Percentiles rank a stretch among this genome's conserved stretches.
Evolutionary conservation across 2,113 vertebrate species (phyloP).

Genomic region (Ibidorhyncha struthersii): DNA sequence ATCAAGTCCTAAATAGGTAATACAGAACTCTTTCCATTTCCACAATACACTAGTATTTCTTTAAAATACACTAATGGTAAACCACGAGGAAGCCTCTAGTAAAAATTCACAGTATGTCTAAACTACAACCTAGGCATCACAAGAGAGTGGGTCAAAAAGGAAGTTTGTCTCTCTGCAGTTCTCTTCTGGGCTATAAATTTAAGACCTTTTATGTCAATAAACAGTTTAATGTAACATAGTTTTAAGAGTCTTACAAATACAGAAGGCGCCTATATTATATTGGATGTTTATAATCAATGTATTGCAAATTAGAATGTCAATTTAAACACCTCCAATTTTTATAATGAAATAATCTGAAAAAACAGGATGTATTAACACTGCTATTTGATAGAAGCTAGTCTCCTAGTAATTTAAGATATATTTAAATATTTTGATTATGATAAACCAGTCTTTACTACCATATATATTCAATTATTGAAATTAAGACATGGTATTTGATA

Average conservation of each 20-base stretch:
- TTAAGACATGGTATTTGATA: background rate
- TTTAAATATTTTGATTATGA: background rate
- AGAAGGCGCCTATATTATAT: background rate
- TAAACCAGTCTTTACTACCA: background rate
- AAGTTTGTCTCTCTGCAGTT: background rate
- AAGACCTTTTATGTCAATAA: background rate
- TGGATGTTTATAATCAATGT: background rate
- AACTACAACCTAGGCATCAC: background rate
- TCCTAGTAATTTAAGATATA: background rate
- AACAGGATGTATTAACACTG: background rate
- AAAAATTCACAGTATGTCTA: background rate
- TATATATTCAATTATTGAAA: background rate
- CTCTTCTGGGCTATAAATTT: background rate
- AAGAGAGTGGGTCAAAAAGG: background rate
- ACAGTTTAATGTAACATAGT: background rate
- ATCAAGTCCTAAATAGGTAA: background rate
- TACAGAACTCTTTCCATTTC: background rate
- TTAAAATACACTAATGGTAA: background rate
- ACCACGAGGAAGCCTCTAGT: background rate
- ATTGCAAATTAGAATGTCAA: background rate
- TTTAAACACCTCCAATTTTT: background rate
- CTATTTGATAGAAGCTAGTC: background rate
- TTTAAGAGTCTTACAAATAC: background rate
- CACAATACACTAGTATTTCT: background rate
- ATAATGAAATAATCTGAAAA: background rate